phyloP scores from a whole-genome alignment of 2,113 vertebrate genomes.

The Cephalopterus ornatus region DNA sequence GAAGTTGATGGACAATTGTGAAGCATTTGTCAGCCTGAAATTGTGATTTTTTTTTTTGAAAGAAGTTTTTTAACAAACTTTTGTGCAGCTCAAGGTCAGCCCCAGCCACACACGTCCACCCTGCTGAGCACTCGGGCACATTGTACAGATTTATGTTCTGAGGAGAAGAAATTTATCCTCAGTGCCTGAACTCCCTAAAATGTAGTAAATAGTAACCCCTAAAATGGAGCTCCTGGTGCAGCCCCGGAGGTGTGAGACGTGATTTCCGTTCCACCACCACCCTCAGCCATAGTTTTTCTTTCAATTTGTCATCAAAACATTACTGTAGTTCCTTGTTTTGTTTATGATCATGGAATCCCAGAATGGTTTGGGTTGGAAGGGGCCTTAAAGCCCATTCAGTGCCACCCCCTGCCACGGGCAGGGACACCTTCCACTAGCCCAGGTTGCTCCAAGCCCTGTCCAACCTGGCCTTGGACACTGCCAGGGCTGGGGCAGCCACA shows the following conservation, averaged over 20 bases:
- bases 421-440: neutral
- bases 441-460: neutral
- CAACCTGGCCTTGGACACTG: neutral
- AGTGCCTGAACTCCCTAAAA: neutral
- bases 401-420: neutral
- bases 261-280: neutral
- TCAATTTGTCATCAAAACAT: neutral
- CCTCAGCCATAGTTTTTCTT: neutral
- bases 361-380: neutral
- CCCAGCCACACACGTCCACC: neutral
- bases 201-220: neutral
- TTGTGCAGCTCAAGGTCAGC: neutral
- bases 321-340: neutral
- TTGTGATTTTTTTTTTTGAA: neutral
- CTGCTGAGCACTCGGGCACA: neutral
- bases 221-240: neutral
- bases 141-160: neutral
- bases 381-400: fast-evolving
- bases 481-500: neutral
- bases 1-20: neutral
- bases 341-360: neutral
- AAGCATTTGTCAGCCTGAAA: neutral
- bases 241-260: neutral
- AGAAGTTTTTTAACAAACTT: neutral
- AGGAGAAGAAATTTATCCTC: neutral